Base-by-base conservation (phyloP, 1,140 invertebrate species). In the Asbolus verrucosus region DNA sequence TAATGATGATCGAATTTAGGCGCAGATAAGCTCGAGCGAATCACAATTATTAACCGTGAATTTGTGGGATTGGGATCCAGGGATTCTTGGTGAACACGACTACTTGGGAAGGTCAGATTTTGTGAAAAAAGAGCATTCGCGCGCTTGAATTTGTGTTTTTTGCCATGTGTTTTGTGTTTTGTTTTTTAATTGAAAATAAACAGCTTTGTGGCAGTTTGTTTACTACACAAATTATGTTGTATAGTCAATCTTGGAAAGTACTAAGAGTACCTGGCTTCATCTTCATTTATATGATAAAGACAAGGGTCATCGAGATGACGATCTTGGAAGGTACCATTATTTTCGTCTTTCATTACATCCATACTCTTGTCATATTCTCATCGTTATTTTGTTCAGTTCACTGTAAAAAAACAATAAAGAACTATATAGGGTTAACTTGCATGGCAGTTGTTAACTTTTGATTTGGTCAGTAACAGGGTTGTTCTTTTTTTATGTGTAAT, bases 61-160 rank as follows among this genome's bases (percentile, higher is more conserved):
- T 81, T 83, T 93, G 78, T 94, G 91, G 91, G 92, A 95, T 85
- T 94, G 90, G 88, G 92, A 94, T 87, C 87, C 91, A 76, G 90
- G 87, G 75, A 87, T 94, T 81, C 88, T 88, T 78, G 91, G 91
- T 79, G 87, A 90, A 84, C 91, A 94, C 87, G 92, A 94, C 87
- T 89, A 87, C 85, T 88, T 94, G 81, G 92, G 92, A 86, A 94
- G 92, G 92, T 92, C 38, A 65, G 18, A 41, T 30, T 63, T 63
- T 18, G 18, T 9, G 33, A 11, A 11, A 36, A 36, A 36, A 8
- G 60, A 63, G 61, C 61, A 63, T 41, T 62, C 61, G 39, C 21
- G 33, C 33, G 31, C 46, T 63, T 63, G 33, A 41, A 41, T 63
- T 63, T 63, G 36, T 18, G n/a, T 63, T 38, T 38, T 39, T 39